Evolutionary conservation across 1,140 invertebrate species (phyloP).

Genomic region (Pogonognathellus flavescens): DNA sequence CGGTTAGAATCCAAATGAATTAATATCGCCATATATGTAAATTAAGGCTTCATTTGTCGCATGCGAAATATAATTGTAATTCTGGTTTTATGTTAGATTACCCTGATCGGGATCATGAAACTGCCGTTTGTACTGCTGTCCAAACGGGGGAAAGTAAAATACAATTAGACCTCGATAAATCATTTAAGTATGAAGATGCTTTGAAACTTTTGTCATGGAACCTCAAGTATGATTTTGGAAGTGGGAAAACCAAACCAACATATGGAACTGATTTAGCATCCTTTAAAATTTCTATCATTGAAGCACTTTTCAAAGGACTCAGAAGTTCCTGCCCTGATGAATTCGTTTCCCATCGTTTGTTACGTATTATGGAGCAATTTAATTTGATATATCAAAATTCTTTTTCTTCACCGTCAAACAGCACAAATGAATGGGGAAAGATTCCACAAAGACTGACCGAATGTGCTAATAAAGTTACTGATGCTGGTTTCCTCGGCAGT

Average conservation of each 20-base stretch:
- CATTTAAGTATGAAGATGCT: background rate
- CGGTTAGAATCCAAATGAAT: too few relatives aligned
- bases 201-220: background rate
- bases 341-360: background rate
- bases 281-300: background rate
- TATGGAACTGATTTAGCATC: background rate
- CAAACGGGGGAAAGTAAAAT: background rate
- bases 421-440: background rate
- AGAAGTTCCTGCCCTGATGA: background rate
- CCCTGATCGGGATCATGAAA: background rate
- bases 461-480: background rate
- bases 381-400: slow-evolving; percentile 36
- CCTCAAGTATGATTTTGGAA: background rate
- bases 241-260: too few relatives aligned
- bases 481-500: background rate
- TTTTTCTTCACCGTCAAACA: background rate
- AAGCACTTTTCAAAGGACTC: background rate
- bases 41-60: too few relatives aligned
- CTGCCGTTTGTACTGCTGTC: background rate
- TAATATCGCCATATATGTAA: too few relatives aligned
- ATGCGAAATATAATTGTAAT: too few relatives aligned
- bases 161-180: background rate
- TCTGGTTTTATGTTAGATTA: background rate
- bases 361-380: background rate
- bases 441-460: background rate